Percentiles rank a stretch among this genome's conserved stretches.
Evolutionary conservation across 2,797 vertebrate species (phyloP).

Genomic region (Prionace glauca): DNA sequence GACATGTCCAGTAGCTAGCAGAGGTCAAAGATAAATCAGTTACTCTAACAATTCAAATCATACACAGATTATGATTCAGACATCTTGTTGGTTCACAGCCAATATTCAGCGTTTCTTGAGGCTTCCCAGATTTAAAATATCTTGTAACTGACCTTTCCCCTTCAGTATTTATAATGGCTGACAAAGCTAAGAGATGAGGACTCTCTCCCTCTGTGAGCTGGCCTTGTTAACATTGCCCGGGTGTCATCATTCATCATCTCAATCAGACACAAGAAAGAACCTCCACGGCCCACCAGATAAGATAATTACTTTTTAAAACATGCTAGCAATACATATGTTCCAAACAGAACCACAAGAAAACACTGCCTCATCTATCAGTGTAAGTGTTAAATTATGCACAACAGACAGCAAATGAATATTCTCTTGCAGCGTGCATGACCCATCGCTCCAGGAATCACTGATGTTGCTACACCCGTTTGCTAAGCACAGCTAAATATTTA

Average conservation of each 20-base stretch:
- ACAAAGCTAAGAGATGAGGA: background rate
- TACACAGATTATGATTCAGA: constrained; percentile 17
- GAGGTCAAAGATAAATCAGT: constrained; percentile 9
- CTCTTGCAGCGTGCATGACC: background rate
- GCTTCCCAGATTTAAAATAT: background rate
- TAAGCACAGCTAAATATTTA: background rate
- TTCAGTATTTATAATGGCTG: background rate
- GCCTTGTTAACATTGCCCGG: background rate
- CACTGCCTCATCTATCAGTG: background rate
- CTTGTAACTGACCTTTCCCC: background rate
- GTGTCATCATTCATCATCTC: constrained; percentile 22
- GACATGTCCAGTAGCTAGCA: background rate
- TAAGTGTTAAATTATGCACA: background rate
- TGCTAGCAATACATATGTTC: background rate
- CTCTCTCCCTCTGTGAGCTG: background rate
- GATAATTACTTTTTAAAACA: constrained; percentile 23
- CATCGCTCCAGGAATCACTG: background rate
- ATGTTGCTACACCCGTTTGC: background rate
- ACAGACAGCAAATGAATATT: background rate
- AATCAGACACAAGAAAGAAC: background rate
- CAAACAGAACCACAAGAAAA: background rate
- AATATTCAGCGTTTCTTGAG: background rate
- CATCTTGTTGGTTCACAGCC: background rate
- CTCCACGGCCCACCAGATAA: background rate
- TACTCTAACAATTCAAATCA: background rate